Evolutionary conservation across 2,888 invertebrate species (phyloP), one percentile per base, ranked within the genome.

Genomic region (Mythimna loreyi): DNA sequence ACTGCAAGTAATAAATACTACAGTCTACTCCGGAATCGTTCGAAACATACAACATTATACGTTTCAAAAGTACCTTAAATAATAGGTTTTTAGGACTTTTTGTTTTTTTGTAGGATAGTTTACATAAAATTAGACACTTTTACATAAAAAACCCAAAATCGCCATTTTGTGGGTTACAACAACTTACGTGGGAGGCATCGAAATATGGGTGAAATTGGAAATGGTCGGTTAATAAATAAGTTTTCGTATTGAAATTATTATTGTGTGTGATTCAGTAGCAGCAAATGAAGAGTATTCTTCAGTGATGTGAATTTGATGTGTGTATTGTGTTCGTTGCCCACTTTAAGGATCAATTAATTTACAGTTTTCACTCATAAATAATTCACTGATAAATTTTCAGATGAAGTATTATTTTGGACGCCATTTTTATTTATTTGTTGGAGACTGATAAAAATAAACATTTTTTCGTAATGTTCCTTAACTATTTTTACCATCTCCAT

Each of bases 191-290:
- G n/a, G n/a, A n/a, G n/a, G n/a, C n/a, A n/a, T n/a, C n/a, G n/a
- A n/a, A 63, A 80, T 53, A 47, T 50, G 28, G 25, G 25, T 19
- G 21, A 50, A 55, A 58, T 60, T 80, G 40, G 47, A 60, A 68
- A 63, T 75, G 19, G 19, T 50, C 16, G 33, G 49, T 47, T 62
- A 55, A 47, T 67, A 43, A 62, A 62, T 57, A 68, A 4, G 21
- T 50, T 50, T 68, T 21, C 13, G 47, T 52, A 45, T 56, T 53
- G 3, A 58, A 50, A 59, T 74, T 30, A 49, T 45, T 59, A 50
- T 59, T 33, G 50, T 7, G 25, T 36, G 25, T 23, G 28, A 13
- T 56, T 55, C 53, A 55, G 50, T 66, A 19, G 25, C 57, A 52
- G 19, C 13, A n/a, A 52, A 16, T 23, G 0, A 21, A 16, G 49